phyloP scores from a whole-genome alignment of 1,140 invertebrate genomes.

The Lanistes nyassanus region DNA sequence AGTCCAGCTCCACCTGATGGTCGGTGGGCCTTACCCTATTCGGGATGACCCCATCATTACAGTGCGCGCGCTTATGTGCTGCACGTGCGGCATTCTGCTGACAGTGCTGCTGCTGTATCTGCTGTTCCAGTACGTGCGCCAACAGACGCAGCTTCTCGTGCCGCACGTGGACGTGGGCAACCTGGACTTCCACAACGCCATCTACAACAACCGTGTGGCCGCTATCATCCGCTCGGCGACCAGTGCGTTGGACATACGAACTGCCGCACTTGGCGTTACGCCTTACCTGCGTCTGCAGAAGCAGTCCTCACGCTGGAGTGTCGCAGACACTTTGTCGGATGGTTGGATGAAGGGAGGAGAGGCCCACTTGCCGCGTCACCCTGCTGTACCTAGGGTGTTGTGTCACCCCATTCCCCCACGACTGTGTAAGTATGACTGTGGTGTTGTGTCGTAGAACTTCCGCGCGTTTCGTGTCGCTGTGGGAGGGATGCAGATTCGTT shows the following conservation, averaged over 20 bases:
- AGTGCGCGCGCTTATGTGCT: neutral
- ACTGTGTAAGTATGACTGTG: too few species aligned
- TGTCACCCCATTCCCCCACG: too few species aligned
- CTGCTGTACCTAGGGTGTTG: too few species aligned
- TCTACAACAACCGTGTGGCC: constrained; percentile 10
- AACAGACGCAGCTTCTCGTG: constrained; percentile 4
- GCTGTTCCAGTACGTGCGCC: constrained; percentile 17
- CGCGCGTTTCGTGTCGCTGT: too few species aligned
- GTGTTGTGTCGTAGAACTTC: too few species aligned
- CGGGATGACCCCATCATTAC: constrained; percentile 1
- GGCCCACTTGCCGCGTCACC: neutral
- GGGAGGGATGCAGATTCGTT: too few species aligned
- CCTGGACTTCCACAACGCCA: constrained; percentile 12
- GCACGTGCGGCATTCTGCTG: constrained; percentile 3
- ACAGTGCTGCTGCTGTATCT: constrained; percentile 8
- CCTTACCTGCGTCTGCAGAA: neutral
- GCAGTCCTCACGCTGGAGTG: neutral
- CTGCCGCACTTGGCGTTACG: too few species aligned
- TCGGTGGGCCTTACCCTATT: neutral
- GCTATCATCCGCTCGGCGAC: constrained; percentile 3
- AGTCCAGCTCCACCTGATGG: neutral
- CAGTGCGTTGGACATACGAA: too few species aligned
- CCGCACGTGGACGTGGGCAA: constrained; percentile 14
- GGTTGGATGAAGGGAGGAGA: neutral
- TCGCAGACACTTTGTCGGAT: neutral